Conservation (phyloP, 2,113 vertebrate genomes). For the Hippocampus mohnikei region DNA sequence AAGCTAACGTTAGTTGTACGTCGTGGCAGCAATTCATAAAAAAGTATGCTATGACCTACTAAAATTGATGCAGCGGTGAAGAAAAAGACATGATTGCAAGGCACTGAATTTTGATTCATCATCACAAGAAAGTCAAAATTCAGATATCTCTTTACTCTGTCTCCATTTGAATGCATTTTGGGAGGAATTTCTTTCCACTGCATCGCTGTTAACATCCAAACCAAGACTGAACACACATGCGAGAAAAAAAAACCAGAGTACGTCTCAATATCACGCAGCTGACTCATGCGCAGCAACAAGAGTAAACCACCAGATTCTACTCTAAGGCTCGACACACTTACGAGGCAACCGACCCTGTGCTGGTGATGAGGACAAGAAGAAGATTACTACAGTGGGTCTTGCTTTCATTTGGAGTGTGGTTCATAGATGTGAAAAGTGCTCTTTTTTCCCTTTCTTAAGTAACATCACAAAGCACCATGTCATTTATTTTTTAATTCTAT, state of each 20-base stretch:
- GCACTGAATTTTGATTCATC: not conserved
- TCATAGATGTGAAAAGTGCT: not conserved
- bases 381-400: slow-evolving; percentile 19
- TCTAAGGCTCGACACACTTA: slow-evolving; percentile 47
- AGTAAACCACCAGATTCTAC: slow-evolving; percentile 31
- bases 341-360: slow-evolving; percentile 38
- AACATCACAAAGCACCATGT: not conserved
- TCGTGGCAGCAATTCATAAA: not conserved
- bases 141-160: not conserved
- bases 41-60: not conserved
- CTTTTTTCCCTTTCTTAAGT: not conserved
- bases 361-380: slow-evolving; percentile 42
- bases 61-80: not conserved
- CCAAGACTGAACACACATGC: not conserved
- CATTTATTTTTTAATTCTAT: not conserved
- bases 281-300: not conserved
- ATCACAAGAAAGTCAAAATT: not conserved
- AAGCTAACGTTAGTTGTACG: not conserved
- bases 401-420: not conserved
- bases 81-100: not conserved
- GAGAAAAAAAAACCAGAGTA: not conserved
- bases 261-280: slow-evolving; percentile 1
- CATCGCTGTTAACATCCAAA: not conserved
- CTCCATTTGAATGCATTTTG: not conserved
- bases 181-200: slow-evolving; percentile 8